phyloP scores from a whole-genome alignment of 2,113 vertebrate species.

The Rhipidura dahli region DNA sequence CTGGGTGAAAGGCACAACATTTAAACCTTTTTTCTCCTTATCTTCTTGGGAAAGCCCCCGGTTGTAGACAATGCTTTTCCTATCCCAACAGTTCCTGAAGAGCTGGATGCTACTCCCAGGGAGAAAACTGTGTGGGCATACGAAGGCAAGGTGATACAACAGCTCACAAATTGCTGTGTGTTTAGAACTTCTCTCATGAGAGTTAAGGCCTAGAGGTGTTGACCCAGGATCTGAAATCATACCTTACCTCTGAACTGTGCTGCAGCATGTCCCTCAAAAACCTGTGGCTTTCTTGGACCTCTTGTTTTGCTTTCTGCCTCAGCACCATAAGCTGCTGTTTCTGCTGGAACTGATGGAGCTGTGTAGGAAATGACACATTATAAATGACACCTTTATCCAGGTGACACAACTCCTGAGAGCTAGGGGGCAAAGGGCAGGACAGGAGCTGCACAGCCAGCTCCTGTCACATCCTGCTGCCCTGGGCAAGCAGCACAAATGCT shows the following conservation, averaged over 20 bases:
- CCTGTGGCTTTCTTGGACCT: slow-evolving; percentile 46
- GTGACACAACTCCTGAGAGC: neutral
- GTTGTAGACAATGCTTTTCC: neutral
- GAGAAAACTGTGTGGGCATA: neutral
- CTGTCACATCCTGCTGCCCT: neutral
- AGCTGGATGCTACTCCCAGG: neutral
- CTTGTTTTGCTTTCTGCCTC: slow-evolving; percentile 25
- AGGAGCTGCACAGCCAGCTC: neutral
- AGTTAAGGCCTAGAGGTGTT: neutral
- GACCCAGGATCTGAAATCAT: neutral
- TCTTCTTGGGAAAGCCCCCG: neutral
- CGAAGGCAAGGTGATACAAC: neutral
- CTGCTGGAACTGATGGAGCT: slow-evolving; percentile 43
- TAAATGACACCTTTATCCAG: neutral
- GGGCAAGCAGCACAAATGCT: fast-evolving
- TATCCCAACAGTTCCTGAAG: neutral
- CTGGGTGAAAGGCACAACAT: neutral
- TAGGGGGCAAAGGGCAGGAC: neutral
- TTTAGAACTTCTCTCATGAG: neutral
- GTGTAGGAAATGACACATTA: neutral
- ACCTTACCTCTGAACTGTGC: slow-evolving; percentile 2
- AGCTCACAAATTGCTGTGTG: neutral
- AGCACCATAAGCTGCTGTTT: slow-evolving; percentile 12
- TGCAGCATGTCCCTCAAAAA: slow-evolving; percentile 26
- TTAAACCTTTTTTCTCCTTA: neutral